Base-by-base conservation (phyloP, 1,140 invertebrate species). In the Drosophila ironensis region DNA sequence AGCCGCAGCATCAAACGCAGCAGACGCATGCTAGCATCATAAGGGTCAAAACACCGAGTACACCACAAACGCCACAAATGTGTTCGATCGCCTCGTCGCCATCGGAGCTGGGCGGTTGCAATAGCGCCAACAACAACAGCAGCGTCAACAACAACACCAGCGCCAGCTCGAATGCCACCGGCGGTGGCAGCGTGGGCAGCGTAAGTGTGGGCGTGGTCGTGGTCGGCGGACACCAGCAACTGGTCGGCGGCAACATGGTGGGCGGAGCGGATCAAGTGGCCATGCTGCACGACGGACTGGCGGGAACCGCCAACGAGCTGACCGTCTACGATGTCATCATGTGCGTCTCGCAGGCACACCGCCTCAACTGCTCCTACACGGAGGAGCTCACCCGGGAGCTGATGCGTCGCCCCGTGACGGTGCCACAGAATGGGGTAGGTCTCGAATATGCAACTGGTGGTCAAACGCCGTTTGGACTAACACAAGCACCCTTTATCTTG, bases 321-420 rank as follows among this genome's bases (percentile, higher is more conserved):
- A 94, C 80, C 35, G 93, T 96, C 40, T 97, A 96, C 87, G 97
- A 98, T 89, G 92, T 97, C 52, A 96, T 97, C 63, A 93, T 96
- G 54, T 94, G 95, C 72, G 95, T 99, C 4, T 95, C 96, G 1
- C 96, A 97, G 80, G 97, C 97, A 2, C 97, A 98, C 90, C 95
- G 96, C 69, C 93, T 94, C 38, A 94, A 97, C 90, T 98, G 97
- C 91, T 94, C 94, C 64, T 97, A 97, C 88, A 97, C 96, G 4
- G 97, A 98, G 70, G 97, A 98, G 70, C 94, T 95, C 88, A 94
- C 95, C 37, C 92, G 94, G 63, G 92, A 94, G 28, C 92, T 95
- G 76, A 93, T 93, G 81, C 88, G 91, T 47, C 90, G 76, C 59
- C 91, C 87, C 54, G 89, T 81, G 42, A 89, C 59, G 60, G 88